Percentiles rank a stretch among this genome's conserved stretches.
Conservation (phyloP, 1,140 invertebrate species). For the Trichogramma pretiosum region DNA sequence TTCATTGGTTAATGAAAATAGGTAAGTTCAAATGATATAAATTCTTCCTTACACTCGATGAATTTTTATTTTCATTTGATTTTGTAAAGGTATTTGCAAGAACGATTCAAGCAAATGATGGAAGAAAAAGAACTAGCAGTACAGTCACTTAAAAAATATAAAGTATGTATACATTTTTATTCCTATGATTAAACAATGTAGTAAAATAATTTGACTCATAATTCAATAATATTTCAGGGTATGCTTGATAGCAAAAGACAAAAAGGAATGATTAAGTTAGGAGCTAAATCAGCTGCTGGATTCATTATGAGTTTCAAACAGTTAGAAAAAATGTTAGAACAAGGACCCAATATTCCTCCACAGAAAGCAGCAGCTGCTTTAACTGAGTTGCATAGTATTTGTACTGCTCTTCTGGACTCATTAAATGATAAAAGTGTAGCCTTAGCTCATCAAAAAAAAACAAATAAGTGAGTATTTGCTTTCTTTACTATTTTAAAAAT, state of each 20-base stretch:
- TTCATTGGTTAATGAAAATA: slow-evolving; percentile 72
- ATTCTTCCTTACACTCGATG: no score
- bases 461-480: slow-evolving; percentile 54
- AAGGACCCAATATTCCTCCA: slow-evolving; percentile 51
- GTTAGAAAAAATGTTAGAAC: slow-evolving; percentile 59
- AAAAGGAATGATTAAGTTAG: slow-evolving; percentile 53
- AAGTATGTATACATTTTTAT: slow-evolving; percentile 44
- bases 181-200: no score
- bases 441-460: slow-evolving; percentile 72
- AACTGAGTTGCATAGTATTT: slow-evolving; percentile 65
- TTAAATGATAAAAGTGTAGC: slow-evolving; percentile 77
- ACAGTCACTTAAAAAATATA: slow-evolving; percentile 63
- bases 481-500: not conserved
- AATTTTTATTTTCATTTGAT: slow-evolving; percentile 1
- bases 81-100: slow-evolving; percentile 62
- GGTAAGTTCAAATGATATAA: no score
- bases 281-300: slow-evolving; percentile 44
- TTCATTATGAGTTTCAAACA: slow-evolving; percentile 54
- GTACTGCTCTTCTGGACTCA: slow-evolving; percentile 68
- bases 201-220: slow-evolving; percentile 1
- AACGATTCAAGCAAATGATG: slow-evolving; percentile 67
- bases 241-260: slow-evolving; percentile 54
- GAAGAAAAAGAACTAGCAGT: slow-evolving; percentile 70
- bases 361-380: slow-evolving; percentile 63
- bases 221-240: slow-evolving; percentile 35